These are phyloP conservation scores for Sebastes oblongus DNA, from an alignment of 2,797 vertebrate species.

Conservation along the genomic window DNA sequence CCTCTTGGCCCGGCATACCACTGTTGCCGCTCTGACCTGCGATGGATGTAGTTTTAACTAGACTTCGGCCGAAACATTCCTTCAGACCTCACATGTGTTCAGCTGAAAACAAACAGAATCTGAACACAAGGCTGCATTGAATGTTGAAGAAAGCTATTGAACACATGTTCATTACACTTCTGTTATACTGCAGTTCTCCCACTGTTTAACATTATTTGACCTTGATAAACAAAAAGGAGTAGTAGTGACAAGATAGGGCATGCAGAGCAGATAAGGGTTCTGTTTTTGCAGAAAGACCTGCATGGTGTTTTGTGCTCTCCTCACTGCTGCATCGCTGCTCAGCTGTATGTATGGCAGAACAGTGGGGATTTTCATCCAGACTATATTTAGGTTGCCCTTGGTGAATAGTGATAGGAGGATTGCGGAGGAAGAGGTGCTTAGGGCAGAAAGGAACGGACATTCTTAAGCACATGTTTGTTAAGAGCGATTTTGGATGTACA, in stretches of 20 bases:
- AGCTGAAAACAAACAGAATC: conserved; percentile 11
- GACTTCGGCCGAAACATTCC: conserved; percentile 33
- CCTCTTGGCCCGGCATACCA: conserved; percentile 44
- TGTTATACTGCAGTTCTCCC: not conserved
- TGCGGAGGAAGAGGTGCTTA: conserved; percentile 47
- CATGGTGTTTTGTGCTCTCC: not conserved
- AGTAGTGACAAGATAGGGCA: not conserved
- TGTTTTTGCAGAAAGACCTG: not conserved
- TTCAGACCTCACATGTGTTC: conserved; percentile 9
- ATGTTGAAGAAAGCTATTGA: not conserved
- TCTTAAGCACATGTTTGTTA: not conserved
- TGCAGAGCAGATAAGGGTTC: not conserved
- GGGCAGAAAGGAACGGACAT: conserved; percentile 24
- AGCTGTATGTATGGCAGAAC: conserved; percentile 56
- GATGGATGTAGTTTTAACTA: conserved; percentile 42
- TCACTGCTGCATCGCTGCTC: not conserved
- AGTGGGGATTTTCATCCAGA: conserved; percentile 56
- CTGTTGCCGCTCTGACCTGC: conserved; percentile 21
- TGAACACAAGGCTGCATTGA: conserved; percentile 19
- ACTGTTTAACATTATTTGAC: not conserved
- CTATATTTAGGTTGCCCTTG: conserved; percentile 80
- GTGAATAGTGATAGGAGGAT: conserved; percentile 43
- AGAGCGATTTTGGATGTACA: not conserved
- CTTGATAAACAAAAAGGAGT: not conserved
- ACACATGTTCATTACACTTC: not conserved